A percentile compares a stretch with the other conserved stretches of the same genome.
These are phyloP conservation scores for Eurystomus gularis DNA, from an alignment of 2,113 vertebrate genomes.

Conservation along the genomic window DNA sequence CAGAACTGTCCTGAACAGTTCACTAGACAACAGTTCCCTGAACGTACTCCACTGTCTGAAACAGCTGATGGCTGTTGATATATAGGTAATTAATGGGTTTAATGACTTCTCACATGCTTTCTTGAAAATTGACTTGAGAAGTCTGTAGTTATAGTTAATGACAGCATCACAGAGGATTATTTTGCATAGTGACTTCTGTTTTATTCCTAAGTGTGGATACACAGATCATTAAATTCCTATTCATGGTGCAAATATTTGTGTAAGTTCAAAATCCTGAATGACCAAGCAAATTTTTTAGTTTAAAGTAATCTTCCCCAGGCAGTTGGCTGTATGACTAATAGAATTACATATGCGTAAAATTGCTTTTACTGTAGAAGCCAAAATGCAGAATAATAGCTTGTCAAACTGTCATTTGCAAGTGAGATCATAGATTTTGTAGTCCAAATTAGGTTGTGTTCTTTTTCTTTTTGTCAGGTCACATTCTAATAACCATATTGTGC, in stretches of 20 bases:
- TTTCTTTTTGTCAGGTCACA: constrained; percentile 81
- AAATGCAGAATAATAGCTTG: constrained; percentile 80
- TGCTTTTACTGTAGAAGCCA: constrained; percentile 70
- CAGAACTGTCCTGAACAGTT: neutral
- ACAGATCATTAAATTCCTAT: constrained; percentile 28
- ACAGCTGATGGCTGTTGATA: constrained; percentile 27
- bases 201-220: neutral
- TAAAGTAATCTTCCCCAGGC: constrained; percentile 66
- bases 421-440: constrained; percentile 79
- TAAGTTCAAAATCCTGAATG: constrained; percentile 66
- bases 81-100: constrained; percentile 20
- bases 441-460: constrained; percentile 81
- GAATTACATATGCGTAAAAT: constrained; percentile 73
- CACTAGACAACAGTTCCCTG: no score
- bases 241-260: constrained; percentile 57
- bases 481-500: constrained; percentile 82
- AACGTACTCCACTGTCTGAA: constrained; percentile 30
- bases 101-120: constrained; percentile 22
- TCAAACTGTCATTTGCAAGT: constrained; percentile 79
- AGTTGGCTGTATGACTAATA: constrained; percentile 74
- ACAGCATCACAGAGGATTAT: neutral
- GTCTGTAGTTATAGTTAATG: neutral
- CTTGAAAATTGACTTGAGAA: constrained; percentile 5
- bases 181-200: neutral
- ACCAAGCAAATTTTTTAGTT: constrained; percentile 70